phyloP scores from a whole-genome alignment of 2,113 vertebrate genomes.

The Holacanthus passer region DNA sequence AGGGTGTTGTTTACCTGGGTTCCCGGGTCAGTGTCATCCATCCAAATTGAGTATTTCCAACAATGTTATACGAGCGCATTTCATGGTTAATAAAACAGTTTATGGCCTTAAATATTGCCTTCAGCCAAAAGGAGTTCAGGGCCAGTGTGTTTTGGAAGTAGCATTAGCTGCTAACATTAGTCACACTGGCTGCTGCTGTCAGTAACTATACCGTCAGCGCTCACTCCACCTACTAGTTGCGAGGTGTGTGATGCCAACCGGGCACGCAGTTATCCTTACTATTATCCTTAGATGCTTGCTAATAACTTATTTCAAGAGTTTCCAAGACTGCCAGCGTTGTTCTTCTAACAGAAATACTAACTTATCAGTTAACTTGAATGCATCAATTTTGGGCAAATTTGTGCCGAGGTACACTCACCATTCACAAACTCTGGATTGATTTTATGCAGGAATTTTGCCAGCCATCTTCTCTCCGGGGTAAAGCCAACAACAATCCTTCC shows the following conservation, averaged over 20 bases:
- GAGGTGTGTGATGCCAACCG: neutral
- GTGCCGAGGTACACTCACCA: too few species aligned
- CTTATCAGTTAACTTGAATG: too few species aligned
- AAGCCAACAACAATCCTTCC: too few species aligned
- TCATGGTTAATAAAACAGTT: conserved; percentile 3
- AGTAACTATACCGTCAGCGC: neutral
- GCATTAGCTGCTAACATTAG: neutral
- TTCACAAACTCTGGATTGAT: too few species aligned
- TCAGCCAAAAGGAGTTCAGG: conserved; percentile 1
- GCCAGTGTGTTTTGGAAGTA: conserved; percentile 4
- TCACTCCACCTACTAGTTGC: neutral
- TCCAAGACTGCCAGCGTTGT: too few species aligned
- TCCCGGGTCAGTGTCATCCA: neutral
- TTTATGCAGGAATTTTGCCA: too few species aligned
- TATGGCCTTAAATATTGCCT: neutral
- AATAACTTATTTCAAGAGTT: too few species aligned
- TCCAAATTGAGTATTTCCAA: neutral
- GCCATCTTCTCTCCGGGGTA: too few species aligned
- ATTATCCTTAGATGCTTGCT: too few species aligned
- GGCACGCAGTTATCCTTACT: too few species aligned
- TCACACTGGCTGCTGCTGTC: neutral
- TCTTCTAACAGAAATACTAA: too few species aligned
- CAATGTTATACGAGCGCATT: neutral
- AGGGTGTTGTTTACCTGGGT: neutral
- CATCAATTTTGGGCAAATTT: too few species aligned